Evolutionary conservation across 2,888 invertebrate genomes (phyloP).

Genomic region (Drosophila melanosoma): DNA sequence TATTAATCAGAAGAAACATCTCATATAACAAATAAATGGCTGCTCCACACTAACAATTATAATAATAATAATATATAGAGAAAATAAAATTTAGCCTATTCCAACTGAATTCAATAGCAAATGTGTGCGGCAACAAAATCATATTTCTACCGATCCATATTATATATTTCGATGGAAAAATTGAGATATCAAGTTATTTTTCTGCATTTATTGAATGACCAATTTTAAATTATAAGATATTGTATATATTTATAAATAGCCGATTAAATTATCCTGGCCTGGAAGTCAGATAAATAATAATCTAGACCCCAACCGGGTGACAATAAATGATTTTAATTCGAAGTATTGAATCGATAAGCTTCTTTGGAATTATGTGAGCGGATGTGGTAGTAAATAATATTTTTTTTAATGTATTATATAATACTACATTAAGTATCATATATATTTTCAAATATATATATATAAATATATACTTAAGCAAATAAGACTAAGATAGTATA

Average conservation of each 20-base stretch:
- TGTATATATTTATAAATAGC: background rate
- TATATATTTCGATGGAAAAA: too few species aligned
- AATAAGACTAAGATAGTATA: background rate
- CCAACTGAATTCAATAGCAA: too few species aligned
- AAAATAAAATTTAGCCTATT: too few species aligned
- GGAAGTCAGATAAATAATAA: slow-evolving; percentile 68
- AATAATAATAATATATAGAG: background rate
- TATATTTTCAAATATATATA: background rate
- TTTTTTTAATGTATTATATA: background rate
- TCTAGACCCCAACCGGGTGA: slow-evolving; percentile 87
- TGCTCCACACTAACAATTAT: background rate
- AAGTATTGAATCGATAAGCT: too few species aligned
- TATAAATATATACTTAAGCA: background rate
- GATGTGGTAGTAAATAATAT: background rate
- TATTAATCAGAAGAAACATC: too few species aligned
- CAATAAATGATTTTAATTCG: slow-evolving; percentile 89
- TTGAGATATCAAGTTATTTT: too few species aligned
- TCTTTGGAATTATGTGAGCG: background rate
- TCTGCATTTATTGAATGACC: too few species aligned
- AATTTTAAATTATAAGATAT: background rate
- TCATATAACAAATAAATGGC: too few species aligned
- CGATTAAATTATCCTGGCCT: background rate
- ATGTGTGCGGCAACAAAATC: too few species aligned
- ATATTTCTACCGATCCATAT: too few species aligned
- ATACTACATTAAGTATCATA: background rate